A percentile compares a stretch with the other conserved stretches of the same genome.
phyloP scores from a whole-genome alignment of 2,797 vertebrate species.

The Protosalanx chinensis region DNA sequence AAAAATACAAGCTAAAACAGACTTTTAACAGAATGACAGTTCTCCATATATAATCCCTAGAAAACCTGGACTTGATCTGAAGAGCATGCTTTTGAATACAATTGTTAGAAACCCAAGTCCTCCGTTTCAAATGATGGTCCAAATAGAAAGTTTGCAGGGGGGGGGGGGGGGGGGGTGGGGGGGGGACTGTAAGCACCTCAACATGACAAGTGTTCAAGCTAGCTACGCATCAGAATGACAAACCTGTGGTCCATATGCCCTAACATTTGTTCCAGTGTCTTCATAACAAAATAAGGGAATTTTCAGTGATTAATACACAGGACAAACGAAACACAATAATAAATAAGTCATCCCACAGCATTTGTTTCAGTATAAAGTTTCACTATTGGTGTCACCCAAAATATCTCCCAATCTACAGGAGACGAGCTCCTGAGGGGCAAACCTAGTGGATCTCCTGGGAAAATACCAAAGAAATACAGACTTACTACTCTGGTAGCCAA shows the following conservation, averaged over 20 bases:
- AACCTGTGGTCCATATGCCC: conserved; percentile 34
- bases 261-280: conserved; percentile 51
- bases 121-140: not conserved
- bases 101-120: conserved; percentile 20
- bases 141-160: conserved; percentile 18
- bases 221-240: conserved; percentile 39
- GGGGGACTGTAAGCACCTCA: conserved; percentile 33
- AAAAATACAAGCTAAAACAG: not conserved
- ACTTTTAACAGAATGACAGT: not conserved
- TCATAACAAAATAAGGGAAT: conserved; percentile 35
- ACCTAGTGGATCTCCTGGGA: not conserved
- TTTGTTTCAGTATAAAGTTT: not conserved
- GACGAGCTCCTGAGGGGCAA: not conserved
- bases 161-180: too few species aligned
- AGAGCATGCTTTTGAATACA: conserved; percentile 52
- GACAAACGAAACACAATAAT: conserved; percentile 39
- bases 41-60: conserved; percentile 22
- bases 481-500: not conserved
- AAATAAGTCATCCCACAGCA: conserved; percentile 43
- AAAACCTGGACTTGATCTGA: conserved; percentile 32
- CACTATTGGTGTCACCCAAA: conserved; percentile 16
- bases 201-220: conserved; percentile 30
- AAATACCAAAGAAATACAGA: conserved; percentile 3
- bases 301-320: conserved; percentile 33
- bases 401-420: not conserved